Evolutionary conservation across 2,113 vertebrate genomes (phyloP).

Genomic region (Plectropomus leopardus): DNA sequence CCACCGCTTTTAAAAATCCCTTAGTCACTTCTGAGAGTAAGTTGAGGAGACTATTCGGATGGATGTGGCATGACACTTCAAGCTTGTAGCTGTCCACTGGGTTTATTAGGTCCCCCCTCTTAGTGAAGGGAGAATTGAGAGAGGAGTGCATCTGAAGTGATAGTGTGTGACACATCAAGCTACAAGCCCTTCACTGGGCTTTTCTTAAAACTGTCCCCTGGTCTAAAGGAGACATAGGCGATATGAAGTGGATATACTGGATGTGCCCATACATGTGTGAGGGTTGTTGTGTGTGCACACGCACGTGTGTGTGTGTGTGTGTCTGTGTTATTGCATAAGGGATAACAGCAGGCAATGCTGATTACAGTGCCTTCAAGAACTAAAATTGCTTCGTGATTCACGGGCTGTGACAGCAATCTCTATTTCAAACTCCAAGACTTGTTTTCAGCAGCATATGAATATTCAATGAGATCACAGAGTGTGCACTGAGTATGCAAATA

Average conservation of each 20-base stretch:
- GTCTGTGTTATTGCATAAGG: constrained; percentile 13
- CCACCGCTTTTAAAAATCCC: constrained; percentile 53
- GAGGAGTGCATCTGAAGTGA: constrained; percentile 52
- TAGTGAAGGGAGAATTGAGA: constrained; percentile 57
- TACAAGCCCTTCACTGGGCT: constrained; percentile 43
- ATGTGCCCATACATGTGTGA: background rate
- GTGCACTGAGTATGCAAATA: constrained; percentile 58
- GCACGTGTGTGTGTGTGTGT: background rate
- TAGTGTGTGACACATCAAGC: constrained; percentile 57
- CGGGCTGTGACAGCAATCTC: constrained; percentile 66
- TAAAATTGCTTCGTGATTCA: constrained; percentile 66
- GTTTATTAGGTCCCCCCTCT: constrained; percentile 66
- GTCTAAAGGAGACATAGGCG: constrained; percentile 43
- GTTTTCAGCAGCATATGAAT: constrained; percentile 67
- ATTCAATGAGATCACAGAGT: constrained; percentile 58
- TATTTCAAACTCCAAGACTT: constrained; percentile 58
- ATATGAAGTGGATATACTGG: constrained; percentile 41
- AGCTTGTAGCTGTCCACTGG: constrained; percentile 63
- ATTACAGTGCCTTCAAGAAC: constrained; percentile 61
- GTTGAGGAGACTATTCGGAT: constrained; percentile 37
- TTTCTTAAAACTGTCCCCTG: constrained; percentile 50
- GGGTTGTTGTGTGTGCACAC: background rate
- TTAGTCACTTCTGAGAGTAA: constrained; percentile 50
- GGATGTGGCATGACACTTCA: constrained; percentile 61
- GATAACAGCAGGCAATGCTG: constrained; percentile 64